phyloP scores from a whole-genome alignment of 2,797 vertebrate species.

The Poecilia picta region DNA sequence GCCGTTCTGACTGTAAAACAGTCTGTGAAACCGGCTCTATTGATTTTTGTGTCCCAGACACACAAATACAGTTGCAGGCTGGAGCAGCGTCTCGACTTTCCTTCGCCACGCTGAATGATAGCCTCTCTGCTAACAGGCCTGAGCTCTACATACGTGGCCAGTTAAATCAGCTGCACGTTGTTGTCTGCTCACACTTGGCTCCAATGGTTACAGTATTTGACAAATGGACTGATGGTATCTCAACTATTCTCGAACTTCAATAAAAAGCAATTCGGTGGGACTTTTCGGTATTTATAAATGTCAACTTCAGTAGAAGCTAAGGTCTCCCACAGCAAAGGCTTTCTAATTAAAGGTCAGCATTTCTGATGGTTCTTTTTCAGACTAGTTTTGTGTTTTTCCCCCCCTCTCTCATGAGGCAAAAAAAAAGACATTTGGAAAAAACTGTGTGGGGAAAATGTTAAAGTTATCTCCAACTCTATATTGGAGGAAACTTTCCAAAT shows the following conservation, averaged over 20 bases:
- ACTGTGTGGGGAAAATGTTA: constrained; percentile 30
- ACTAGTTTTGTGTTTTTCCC: constrained; percentile 53
- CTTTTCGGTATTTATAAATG: constrained; percentile 84
- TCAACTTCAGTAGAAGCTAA: constrained; percentile 79
- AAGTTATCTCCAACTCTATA: constrained; percentile 11
- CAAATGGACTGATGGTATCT: constrained; percentile 82
- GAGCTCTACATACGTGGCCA: constrained; percentile 65
- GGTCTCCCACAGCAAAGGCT: constrained; percentile 72
- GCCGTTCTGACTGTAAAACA: constrained; percentile 82
- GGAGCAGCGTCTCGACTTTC: constrained; percentile 74
- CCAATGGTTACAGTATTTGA: constrained; percentile 72
- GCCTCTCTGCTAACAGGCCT: constrained; percentile 67
- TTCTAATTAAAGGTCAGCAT: constrained; percentile 86
- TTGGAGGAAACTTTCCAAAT: neutral
- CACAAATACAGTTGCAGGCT: constrained; percentile 77
- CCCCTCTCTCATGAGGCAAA: constrained; percentile 22
- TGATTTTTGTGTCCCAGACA: constrained; percentile 81
- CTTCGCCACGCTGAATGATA: constrained; percentile 76
- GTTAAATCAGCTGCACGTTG: constrained; percentile 67
- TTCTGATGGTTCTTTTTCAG: constrained; percentile 64
- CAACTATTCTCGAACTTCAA: constrained; percentile 72
- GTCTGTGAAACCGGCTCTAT: constrained; percentile 76
- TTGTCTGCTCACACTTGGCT: constrained; percentile 51
- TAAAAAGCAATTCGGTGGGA: constrained; percentile 79
- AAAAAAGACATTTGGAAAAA: constrained; percentile 58